Base-by-base conservation (phyloP, 2,797 vertebrate genomes). In the Bradypodion pumilum region DNA sequence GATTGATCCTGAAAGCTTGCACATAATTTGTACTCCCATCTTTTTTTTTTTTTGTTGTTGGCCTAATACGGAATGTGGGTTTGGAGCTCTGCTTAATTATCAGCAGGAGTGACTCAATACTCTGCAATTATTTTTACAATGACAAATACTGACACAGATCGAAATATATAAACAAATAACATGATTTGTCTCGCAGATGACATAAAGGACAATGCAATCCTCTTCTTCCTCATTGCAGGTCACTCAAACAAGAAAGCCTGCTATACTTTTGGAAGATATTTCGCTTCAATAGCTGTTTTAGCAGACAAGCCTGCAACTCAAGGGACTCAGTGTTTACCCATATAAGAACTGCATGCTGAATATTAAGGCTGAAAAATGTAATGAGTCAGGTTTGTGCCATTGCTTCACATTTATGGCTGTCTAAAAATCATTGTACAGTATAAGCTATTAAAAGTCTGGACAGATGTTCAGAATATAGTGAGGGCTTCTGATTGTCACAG, bases 401-500 rank as follows among this genome's bases (percentile, higher is more conserved):
- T 86, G 66, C 9, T 5, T 35, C 56, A 80, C 23, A 81, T 82
- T 82, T 74, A 82, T 16, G 84, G 44, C 44, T 60, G 1, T 49
- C 80, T 81, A 70, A 66, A 68, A 88, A 21, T 78, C 66, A 49
- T 29, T 56, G 59, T 79, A 76, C 37, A 86, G 59, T 79, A 76
- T 37, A 86, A 78, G 59, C 60, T 86, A 89, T 85, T 77, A 86
- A 63, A 73, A 82, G 78, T 46, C 85, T 0, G 0, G 84, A 90
- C 44, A 91, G 89, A 73, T 91, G 85, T 88, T 87, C 77, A 81
- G 72, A 83, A 89, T 82, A 88, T 62, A 90, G 75, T 89, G 89
- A 82, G 92, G 90, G 82, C 81, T 93, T 91, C 86, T 82, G 12
- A 88, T 86, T 94, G 93, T 89, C 86, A 81, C 42, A 21, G n/a